Evolutionary conservation across 2,888 invertebrate genomes (phyloP).

Genomic region (Meiosimyza decipiens): DNA sequence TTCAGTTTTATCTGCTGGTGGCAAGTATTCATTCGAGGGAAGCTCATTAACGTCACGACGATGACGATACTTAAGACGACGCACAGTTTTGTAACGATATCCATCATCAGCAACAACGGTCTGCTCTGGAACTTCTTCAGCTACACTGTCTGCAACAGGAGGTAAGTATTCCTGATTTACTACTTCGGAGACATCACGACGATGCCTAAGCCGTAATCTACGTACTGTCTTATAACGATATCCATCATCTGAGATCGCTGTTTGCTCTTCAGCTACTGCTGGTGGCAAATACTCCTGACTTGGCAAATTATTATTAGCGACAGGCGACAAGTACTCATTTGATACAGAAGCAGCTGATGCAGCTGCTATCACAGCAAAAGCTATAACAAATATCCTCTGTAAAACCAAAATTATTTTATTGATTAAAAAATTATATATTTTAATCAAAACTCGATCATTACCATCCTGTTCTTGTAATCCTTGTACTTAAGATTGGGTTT

Average conservation of each 20-base stretch:
- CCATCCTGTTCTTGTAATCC: slow-evolving; percentile 29
- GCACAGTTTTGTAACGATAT: slow-evolving; percentile 56
- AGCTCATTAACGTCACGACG: slow-evolving; percentile 47
- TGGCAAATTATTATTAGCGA: slow-evolving; percentile 55
- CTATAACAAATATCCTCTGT: slow-evolving; percentile 60
- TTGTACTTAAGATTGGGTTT: neutral
- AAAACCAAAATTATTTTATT: slow-evolving; percentile 31
- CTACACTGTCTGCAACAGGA: slow-evolving; percentile 42
- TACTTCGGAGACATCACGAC: slow-evolving; percentile 52
- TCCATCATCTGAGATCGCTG: slow-evolving; percentile 43
- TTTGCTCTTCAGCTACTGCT: slow-evolving; percentile 29
- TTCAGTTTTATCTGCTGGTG: slow-evolving; percentile 31
- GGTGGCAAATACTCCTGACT: slow-evolving; percentile 47
- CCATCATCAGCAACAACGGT: slow-evolving; percentile 49
- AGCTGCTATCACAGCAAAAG: slow-evolving; percentile 60
- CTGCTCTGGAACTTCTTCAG: slow-evolving; percentile 35
- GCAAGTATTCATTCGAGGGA: slow-evolving; percentile 38
- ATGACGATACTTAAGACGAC: slow-evolving; percentile 47
- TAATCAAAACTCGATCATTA: neutral
- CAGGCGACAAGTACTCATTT: slow-evolving; percentile 57
- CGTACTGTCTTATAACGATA: slow-evolving; percentile 54
- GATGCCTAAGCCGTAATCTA: slow-evolving; percentile 49
- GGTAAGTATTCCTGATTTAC: slow-evolving; percentile 46
- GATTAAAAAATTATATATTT: neutral
- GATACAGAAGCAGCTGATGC: slow-evolving; percentile 57